Evolutionary conservation across 2,888 invertebrate genomes (phyloP).

Genomic region (Tromatobia lineatoria): DNA sequence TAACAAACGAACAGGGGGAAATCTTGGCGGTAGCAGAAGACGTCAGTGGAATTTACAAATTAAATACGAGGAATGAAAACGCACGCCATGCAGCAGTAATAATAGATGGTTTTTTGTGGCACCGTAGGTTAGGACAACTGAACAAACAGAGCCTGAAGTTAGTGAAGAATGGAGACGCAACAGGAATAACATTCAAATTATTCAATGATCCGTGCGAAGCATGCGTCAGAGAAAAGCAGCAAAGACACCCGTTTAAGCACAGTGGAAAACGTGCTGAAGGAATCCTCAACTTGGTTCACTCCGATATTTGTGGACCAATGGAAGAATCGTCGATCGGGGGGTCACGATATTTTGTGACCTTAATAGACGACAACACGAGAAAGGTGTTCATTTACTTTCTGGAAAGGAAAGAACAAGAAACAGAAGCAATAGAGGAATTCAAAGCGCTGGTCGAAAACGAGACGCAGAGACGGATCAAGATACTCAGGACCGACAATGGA

Average conservation of each 20-base stretch:
- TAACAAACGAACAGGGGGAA: constrained; percentile 2
- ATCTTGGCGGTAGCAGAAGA: constrained; percentile 11
- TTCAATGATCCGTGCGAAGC: constrained; percentile 63
- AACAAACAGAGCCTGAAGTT: constrained; percentile 58
- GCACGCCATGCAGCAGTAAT: constrained; percentile 58
- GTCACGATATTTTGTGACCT: constrained; percentile 73
- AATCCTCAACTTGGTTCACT: constrained; percentile 78
- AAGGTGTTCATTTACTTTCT: constrained; percentile 63
- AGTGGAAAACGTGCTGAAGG: constrained; percentile 64
- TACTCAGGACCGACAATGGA: constrained; percentile 74
- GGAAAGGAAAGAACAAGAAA: constrained; percentile 77
- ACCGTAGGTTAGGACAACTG: constrained; percentile 72
- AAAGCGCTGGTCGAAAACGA: constrained; percentile 75
- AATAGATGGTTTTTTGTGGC: constrained; percentile 70
- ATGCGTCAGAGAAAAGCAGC: constrained; percentile 74
- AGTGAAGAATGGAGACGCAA: constrained; percentile 59
- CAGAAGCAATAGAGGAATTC: constrained; percentile 72
- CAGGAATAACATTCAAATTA: constrained; percentile 32
- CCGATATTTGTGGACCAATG: constrained; percentile 82
- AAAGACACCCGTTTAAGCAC: constrained; percentile 69
- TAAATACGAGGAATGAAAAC: neutral
- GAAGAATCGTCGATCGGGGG: constrained; percentile 77
- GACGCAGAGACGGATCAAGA: constrained; percentile 70
- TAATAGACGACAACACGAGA: constrained; percentile 36
- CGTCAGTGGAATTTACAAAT: constrained; percentile 25